Evolutionary conservation across 2,113 vertebrate genomes (phyloP).

Genomic region (Erinaceus europaeus): DNA sequence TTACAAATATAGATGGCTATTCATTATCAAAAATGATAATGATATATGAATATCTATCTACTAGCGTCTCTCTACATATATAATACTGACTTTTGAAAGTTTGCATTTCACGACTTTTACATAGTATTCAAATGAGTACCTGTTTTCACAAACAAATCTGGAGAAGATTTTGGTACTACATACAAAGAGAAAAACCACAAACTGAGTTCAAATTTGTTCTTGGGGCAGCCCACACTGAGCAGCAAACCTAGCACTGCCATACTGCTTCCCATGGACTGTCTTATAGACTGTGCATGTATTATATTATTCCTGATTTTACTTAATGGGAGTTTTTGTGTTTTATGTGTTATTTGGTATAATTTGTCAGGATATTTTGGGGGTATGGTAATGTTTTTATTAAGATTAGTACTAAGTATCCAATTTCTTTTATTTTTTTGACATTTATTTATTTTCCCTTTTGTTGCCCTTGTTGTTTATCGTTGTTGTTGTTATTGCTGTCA

Average conservation of each 20-base stretch:
- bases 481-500: too few relatives aligned
- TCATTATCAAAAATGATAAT: too few relatives aligned
- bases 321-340: neutral
- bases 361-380: too few relatives aligned
- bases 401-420: neutral
- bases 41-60: too few relatives aligned
- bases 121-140: neutral
- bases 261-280: neutral
- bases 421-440: neutral
- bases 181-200: neutral
- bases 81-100: neutral
- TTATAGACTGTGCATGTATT: neutral
- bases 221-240: neutral
- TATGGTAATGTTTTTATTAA: too few relatives aligned
- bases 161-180: neutral
- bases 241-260: neutral
- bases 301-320: neutral
- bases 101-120: neutral
- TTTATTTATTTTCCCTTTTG: neutral
- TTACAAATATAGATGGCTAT: too few relatives aligned
- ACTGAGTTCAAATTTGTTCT: neutral
- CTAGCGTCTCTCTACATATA: too few relatives aligned
- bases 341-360: neutral
- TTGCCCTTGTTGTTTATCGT: too few relatives aligned
- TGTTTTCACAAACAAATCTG: neutral